A percentile compares a stretch with the other conserved stretches of the same genome.
These are phyloP conservation scores for Apotomis capreana DNA, from an alignment of 2,888 invertebrate genomes.

Conservation along the genomic window DNA sequence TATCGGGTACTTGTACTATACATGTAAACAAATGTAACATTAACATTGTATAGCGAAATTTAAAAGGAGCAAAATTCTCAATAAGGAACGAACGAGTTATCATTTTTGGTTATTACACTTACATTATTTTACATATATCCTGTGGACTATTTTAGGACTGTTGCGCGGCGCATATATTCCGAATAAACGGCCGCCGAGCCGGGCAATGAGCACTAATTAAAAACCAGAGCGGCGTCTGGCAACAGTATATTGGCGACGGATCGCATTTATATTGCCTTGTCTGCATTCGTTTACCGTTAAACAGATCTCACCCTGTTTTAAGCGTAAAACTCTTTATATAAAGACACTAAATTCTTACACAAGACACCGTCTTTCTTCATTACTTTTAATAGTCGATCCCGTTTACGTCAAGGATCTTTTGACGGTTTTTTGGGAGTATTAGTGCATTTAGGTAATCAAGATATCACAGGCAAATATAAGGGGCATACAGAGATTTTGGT, in stretches of 20 bases:
- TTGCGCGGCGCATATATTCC: constrained; percentile 20
- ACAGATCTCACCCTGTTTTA: constrained; percentile 37
- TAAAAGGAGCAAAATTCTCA: background rate
- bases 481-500: too few species aligned
- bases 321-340: constrained; percentile 24
- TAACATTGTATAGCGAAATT: background rate
- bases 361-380: background rate
- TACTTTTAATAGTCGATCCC: too few species aligned
- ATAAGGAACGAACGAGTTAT: background rate
- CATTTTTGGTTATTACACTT: too few species aligned
- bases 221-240: constrained; percentile 40
- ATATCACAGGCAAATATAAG: too few species aligned
- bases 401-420: too few species aligned
- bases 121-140: background rate
- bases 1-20: too few species aligned
- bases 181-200: constrained; percentile 19
- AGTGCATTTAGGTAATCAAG: too few species aligned
- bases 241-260: constrained; percentile 41
- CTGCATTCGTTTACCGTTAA: constrained; percentile 41
- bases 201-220: constrained; percentile 41
- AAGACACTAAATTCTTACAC: constrained; percentile 5
- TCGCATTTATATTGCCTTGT: constrained; percentile 43
- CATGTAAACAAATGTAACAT: background rate
- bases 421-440: too few species aligned
- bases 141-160: constrained; percentile 15